Evolutionary conservation across 2,888 invertebrate genomes (phyloP).

Genomic region (Melipona bicolor): DNA sequence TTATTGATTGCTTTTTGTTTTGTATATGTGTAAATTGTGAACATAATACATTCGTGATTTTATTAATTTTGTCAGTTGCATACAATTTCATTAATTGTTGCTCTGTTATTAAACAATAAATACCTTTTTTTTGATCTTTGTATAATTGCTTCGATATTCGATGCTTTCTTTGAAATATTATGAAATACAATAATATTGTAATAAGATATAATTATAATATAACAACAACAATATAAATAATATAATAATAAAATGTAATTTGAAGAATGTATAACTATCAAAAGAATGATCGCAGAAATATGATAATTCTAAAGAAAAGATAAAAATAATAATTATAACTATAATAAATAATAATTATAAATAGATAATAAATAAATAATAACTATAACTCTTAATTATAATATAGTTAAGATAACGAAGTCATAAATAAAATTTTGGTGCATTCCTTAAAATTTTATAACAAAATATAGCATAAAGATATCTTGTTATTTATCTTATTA

Average conservation of each 20-base stretch:
- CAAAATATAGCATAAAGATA: neutral
- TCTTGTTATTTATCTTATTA: neutral
- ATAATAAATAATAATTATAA: too few relatives aligned
- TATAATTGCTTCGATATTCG: neutral
- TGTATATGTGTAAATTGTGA: neutral
- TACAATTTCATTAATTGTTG: neutral
- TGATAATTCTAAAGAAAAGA: neutral
- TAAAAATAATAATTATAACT: neutral
- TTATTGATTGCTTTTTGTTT: neutral
- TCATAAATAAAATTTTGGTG: too few relatives aligned
- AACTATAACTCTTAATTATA: too few relatives aligned
- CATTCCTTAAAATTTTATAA: neutral
- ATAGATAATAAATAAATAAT: too few relatives aligned
- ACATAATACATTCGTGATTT: neutral
- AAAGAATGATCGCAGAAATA: neutral
- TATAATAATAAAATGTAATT: neutral
- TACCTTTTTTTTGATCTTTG: neutral
- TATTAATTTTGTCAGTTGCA: neutral
- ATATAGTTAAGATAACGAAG: too few relatives aligned
- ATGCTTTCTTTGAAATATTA: neutral
- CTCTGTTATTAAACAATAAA: neutral
- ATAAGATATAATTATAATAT: too few relatives aligned
- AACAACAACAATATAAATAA: too few relatives aligned
- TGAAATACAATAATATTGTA: neutral
- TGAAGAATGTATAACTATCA: neutral